These are phyloP conservation scores for Thumatha senex DNA, from an alignment of 2,888 invertebrate genomes.

Conservation along the genomic window DNA sequence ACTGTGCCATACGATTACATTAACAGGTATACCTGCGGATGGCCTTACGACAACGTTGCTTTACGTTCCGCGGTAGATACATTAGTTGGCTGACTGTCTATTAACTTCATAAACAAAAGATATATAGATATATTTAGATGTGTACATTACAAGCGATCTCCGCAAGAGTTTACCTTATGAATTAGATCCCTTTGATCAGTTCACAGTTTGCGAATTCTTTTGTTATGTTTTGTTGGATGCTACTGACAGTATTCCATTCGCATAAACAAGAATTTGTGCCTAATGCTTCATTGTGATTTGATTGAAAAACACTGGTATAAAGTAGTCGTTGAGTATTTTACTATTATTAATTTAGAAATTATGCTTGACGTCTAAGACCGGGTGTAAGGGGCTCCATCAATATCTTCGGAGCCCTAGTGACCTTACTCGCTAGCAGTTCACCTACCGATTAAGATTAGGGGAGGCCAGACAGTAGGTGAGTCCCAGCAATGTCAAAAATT, in stretches of 20 bases:
- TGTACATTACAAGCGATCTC: constrained; percentile 20
- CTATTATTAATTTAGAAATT: too few relatives aligned
- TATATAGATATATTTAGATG: background rate
- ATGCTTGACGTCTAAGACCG: background rate
- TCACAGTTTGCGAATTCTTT: constrained; percentile 31
- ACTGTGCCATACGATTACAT: too few relatives aligned
- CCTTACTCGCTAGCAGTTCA: too few relatives aligned
- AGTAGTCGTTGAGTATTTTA: background rate
- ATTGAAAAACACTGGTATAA: background rate
- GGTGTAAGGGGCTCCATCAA: too few relatives aligned
- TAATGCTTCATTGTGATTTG: background rate
- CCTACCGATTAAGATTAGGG: too few relatives aligned
- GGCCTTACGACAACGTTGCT: too few relatives aligned
- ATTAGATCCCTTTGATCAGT: constrained; percentile 34
- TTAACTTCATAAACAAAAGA: constrained; percentile 29
- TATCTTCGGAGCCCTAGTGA: too few relatives aligned
- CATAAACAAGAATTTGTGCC: too few relatives aligned
- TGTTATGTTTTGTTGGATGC: constrained; percentile 22
- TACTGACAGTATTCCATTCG: constrained; percentile 11
- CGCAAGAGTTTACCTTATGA: constrained; percentile 23
- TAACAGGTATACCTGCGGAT: too few relatives aligned
- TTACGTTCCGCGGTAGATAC: background rate
- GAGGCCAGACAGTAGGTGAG: too few relatives aligned
- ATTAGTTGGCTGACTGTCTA: constrained; percentile 27
- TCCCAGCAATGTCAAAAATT: too few relatives aligned